phyloP scores from a whole-genome alignment of 2,113 vertebrate genomes.

The Eublepharis macularius region DNA sequence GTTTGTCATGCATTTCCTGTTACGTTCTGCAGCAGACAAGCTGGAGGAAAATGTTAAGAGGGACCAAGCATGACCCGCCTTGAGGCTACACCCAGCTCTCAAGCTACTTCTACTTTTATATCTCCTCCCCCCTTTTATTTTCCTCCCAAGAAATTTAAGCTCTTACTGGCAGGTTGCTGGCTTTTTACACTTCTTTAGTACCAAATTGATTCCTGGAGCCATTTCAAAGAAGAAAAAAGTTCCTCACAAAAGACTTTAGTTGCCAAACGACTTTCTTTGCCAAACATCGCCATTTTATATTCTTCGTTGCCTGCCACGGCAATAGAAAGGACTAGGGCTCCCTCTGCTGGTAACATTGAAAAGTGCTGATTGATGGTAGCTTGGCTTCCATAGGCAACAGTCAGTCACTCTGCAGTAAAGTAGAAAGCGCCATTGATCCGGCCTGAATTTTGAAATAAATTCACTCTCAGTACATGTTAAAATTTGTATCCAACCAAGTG shows the following conservation, averaged over 20 bases:
- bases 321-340: constrained; percentile 8
- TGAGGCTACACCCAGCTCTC: not conserved
- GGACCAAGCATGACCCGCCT: not conserved
- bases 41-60: fast-evolving
- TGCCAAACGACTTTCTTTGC: not conserved
- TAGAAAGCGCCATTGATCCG: not conserved
- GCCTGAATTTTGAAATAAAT: not conserved
- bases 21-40: fast-evolving
- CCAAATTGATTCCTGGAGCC: fast-evolving
- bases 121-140: not conserved
- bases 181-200: fast-evolving
- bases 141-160: fast-evolving
- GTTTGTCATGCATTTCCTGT: not conserved
- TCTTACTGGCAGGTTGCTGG: not conserved
- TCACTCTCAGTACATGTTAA: too few species aligned
- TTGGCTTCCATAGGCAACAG: not conserved
- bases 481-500: too few species aligned
- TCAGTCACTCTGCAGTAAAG: not conserved
- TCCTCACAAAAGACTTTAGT: not conserved
- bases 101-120: fast-evolving
- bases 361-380: too few species aligned
- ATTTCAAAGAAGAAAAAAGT: not conserved
- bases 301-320: not conserved
- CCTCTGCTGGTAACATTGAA: constrained; percentile 39
- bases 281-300: constrained; percentile 7